Evolutionary conservation across 2,113 vertebrate genomes (phyloP).

Genomic region (Odontesthes bonariensis): DNA sequence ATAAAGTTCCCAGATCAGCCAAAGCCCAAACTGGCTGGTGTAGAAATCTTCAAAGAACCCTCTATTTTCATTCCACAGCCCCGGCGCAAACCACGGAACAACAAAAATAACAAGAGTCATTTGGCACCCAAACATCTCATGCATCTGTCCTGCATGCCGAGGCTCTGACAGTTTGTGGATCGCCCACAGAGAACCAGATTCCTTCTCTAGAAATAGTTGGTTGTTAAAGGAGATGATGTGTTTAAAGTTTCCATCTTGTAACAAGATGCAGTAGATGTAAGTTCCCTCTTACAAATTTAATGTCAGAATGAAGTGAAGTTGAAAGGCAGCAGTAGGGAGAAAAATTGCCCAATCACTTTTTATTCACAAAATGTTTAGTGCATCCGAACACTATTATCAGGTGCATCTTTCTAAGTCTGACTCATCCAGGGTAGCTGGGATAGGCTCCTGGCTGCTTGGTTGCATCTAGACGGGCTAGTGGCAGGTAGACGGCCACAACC

Average conservation of each 20-base stretch:
- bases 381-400: background rate
- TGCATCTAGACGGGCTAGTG: too few relatives aligned
- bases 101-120: constrained; percentile 63
- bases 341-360: constrained; percentile 8
- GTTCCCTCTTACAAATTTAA: constrained; percentile 34
- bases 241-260: constrained; percentile 42
- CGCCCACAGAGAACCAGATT: constrained; percentile 50
- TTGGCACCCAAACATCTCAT: constrained; percentile 53
- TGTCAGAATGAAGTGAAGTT: constrained; percentile 19
- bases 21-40: constrained; percentile 5
- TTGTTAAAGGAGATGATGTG: constrained; percentile 64
- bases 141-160: constrained; percentile 57
- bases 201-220: constrained; percentile 52
- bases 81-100: constrained; percentile 43
- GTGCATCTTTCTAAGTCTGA: constrained; percentile 1
- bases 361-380: too few relatives aligned
- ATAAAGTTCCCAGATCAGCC: constrained; percentile 12
- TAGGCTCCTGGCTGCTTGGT: too few relatives aligned
- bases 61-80: constrained; percentile 46
- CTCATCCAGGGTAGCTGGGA: too few relatives aligned
- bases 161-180: constrained; percentile 61
- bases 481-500: too few relatives aligned
- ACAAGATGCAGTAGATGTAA: constrained; percentile 22
- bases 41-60: constrained; percentile 29
- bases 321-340: background rate